These are phyloP conservation scores for Notamacropus eugenii DNA, from an alignment of 2,797 vertebrate species.

Conservation along the genomic window DNA sequence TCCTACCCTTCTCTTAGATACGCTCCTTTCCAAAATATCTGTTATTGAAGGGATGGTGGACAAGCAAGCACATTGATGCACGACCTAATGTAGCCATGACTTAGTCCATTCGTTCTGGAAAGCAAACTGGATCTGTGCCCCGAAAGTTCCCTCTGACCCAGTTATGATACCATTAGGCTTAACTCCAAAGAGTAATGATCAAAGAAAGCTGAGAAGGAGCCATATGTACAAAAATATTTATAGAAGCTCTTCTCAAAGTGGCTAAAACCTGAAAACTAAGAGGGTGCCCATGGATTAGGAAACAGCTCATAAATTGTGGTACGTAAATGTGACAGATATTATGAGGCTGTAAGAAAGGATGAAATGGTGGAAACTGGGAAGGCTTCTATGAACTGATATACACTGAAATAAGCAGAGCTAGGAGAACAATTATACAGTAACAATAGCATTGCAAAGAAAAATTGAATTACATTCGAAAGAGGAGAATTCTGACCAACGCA, in stretches of 20 bases:
- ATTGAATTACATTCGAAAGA: background rate
- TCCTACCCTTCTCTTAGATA: background rate
- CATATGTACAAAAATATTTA: background rate
- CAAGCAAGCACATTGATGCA: background rate
- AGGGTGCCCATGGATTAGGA: background rate
- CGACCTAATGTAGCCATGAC: no score
- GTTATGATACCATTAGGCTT: background rate
- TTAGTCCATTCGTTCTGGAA: no score
- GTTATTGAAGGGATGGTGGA: background rate
- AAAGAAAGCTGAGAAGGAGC: background rate
- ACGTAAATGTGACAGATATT: background rate
- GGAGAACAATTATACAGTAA: background rate
- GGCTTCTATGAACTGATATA: background rate
- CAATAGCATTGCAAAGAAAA: background rate
- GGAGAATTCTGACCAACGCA: background rate
- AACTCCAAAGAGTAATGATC: background rate
- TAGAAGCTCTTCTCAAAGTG: background rate
- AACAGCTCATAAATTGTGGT: background rate
- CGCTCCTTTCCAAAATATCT: background rate
- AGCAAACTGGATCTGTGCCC: no score
- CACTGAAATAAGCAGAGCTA: background rate
- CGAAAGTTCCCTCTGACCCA: background rate
- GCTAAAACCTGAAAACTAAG: background rate
- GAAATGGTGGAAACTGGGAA: background rate
- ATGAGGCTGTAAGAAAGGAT: background rate